Percentiles rank a stretch among this genome's conserved stretches.
These are phyloP conservation scores for Catamblyrhynchus diadema DNA, from an alignment of 2,797 vertebrate species.

Conservation along the genomic window DNA sequence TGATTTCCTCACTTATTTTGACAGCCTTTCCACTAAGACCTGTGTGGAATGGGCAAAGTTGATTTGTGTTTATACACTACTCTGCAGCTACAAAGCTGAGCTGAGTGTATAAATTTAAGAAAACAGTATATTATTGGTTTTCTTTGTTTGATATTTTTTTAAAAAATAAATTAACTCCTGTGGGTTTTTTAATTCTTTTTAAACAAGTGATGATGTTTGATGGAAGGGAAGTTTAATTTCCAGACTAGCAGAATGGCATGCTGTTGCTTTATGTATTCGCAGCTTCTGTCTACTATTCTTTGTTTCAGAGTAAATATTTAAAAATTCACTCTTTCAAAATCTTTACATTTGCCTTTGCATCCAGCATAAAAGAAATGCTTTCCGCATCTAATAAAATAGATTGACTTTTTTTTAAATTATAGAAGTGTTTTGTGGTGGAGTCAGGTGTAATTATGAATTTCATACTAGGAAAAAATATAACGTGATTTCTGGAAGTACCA, in stretches of 20 bases:
- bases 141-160: fast-evolving
- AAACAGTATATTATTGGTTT: neutral
- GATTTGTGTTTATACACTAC: neutral
- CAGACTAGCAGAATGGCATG: neutral
- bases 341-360: neutral
- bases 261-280: neutral
- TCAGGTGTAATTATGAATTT: neutral
- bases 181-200: neutral
- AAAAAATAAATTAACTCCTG: neutral
- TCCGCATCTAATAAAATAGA: neutral
- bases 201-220: neutral
- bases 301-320: neutral
- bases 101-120: neutral
- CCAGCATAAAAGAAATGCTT: neutral
- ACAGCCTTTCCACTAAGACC: neutral
- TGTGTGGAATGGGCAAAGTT: neutral
- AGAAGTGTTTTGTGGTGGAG: neutral
- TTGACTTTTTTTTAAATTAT: neutral
- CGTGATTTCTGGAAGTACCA: neutral
- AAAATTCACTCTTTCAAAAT: neutral
- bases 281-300: neutral
- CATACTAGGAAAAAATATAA: neutral
- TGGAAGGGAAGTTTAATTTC: neutral
- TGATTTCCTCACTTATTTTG: neutral
- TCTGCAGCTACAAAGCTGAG: neutral